These are phyloP conservation scores for Ectemnius lituratus DNA, from an alignment of 2,888 invertebrate species.

Conservation along the genomic window DNA sequence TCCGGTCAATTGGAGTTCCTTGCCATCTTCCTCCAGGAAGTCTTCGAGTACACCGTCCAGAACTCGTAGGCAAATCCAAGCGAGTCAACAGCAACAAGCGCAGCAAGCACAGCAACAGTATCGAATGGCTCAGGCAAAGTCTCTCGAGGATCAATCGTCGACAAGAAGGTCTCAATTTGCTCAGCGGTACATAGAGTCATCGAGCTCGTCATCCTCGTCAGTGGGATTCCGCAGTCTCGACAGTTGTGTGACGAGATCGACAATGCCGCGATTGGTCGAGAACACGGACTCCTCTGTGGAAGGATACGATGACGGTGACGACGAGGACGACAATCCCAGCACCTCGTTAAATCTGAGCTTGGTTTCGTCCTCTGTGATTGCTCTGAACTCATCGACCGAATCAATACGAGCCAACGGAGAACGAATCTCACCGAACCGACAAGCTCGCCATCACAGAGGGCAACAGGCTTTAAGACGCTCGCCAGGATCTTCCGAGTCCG, in stretches of 20 bases:
- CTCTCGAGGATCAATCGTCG: conserved; percentile 79
- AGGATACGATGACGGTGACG: conserved; percentile 79
- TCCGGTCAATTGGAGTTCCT: conserved; percentile 74
- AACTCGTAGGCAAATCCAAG: conserved; percentile 64
- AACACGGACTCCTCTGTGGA: conserved; percentile 81
- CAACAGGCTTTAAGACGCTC: conserved; percentile 70
- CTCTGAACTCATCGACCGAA: conserved; percentile 73
- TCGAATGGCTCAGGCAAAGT: conserved; percentile 79
- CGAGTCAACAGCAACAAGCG: conserved; percentile 60
- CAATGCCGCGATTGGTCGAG: conserved; percentile 80
- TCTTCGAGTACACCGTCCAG: conserved; percentile 61
- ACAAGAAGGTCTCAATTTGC: conserved; percentile 81
- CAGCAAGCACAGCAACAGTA: conserved; percentile 63
- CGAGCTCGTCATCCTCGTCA: conserved; percentile 80
- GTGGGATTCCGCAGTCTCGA: conserved; percentile 84
- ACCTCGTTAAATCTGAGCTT: conserved; percentile 78
- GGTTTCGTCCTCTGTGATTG: conserved; percentile 66
- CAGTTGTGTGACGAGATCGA: conserved; percentile 79
- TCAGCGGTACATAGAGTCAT: conserved; percentile 79
- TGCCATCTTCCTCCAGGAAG: conserved; percentile 69
- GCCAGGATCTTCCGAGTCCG: conserved; percentile 73
- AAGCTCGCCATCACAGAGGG: conserved; percentile 60
- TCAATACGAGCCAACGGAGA: conserved; percentile 68
- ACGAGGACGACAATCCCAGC: conserved; percentile 79
- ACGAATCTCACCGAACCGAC: conserved; percentile 66